phyloP scores from a whole-genome alignment of 2,113 vertebrate species.

The Phasianus colchicus region DNA sequence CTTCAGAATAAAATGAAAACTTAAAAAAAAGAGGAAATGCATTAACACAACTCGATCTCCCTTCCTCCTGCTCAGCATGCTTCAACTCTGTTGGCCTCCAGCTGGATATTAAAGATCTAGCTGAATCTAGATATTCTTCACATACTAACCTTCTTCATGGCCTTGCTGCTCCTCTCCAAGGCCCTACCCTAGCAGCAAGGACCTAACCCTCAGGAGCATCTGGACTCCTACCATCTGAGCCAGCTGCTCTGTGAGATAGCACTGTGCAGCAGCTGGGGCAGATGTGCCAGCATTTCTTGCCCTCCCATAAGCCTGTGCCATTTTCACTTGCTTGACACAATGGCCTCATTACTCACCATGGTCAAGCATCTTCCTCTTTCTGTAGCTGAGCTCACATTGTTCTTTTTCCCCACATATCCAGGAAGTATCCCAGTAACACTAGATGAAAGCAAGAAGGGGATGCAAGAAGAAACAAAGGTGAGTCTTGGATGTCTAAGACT shows the following conservation, averaged over 20 bases:
- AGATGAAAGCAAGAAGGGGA: not conserved
- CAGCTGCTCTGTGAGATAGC: not conserved
- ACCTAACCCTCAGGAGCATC: not conserved
- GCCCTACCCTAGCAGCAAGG: not conserved
- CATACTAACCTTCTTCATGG: not conserved
- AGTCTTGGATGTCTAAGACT: not conserved
- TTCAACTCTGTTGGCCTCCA: not conserved
- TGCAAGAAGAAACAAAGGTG: not conserved
- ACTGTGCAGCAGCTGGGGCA: not conserved
- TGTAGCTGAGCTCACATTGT: not conserved
- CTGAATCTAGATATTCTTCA: not conserved
- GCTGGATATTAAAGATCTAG: not conserved
- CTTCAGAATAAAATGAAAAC: slow-evolving; percentile 33
- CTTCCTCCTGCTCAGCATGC: not conserved
- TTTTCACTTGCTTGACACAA: not conserved
- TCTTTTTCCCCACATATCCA: not conserved
- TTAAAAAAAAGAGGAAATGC: not conserved
- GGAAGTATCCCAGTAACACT: not conserved
- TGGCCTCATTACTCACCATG: not conserved
- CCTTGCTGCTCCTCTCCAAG: not conserved
- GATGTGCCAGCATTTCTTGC: not conserved
- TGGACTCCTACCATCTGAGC: accelerated
- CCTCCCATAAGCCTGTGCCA: not conserved
- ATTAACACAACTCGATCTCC: not conserved
- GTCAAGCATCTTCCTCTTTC: not conserved